Evolutionary conservation across 2,797 vertebrate species (phyloP), one percentile per base, ranked within the genome.

Genomic region (Labroides dimidiatus): DNA sequence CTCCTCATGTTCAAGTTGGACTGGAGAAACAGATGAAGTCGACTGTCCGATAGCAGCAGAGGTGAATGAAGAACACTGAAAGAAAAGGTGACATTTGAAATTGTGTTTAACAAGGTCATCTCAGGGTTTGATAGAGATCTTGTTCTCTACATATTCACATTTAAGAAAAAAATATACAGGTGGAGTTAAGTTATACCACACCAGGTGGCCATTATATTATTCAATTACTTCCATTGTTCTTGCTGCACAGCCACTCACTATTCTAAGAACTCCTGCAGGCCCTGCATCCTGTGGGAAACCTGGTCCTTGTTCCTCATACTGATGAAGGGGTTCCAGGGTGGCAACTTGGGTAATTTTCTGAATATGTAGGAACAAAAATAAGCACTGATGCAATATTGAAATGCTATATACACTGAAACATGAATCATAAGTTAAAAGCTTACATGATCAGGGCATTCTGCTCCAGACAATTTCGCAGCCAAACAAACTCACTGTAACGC

Each of bases 11-110:
- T 94, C 23, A 99, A 94, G 24, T 96, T 93, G 1, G 97, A 97
- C 92, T 99, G 98, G 80, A 99, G 85, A 88, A 99, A 99, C 80
- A 99, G 95, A 86, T 99, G 97, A 76, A 99, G 95, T 16, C 95
- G 94, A 73, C 97, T 99, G 77, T 99, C 97, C 0, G 97, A 99
- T 19, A 99, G 94, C 86, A 98, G 17, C 37, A 99, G 77, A 0
- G 93, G 89, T 1, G 90, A 92, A 41, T 96, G 93, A 27, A 98
- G 81, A 64, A 99, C 93, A 76, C 97, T 99, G 43, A 16, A 69
- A 30, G 52, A 37, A 16, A 54, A 55, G 16, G 2, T 21, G 33
- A 49, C 9, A 50, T 14, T 15, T 43, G 21, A 21, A 41, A 44
- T 15, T 2, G 37, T 14, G 37, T 39, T 6, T 14, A 20, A 0